These are phyloP conservation scores for Rotaria sp. DNA, from an alignment of 2,888 invertebrate species.

Conservation along the genomic window DNA sequence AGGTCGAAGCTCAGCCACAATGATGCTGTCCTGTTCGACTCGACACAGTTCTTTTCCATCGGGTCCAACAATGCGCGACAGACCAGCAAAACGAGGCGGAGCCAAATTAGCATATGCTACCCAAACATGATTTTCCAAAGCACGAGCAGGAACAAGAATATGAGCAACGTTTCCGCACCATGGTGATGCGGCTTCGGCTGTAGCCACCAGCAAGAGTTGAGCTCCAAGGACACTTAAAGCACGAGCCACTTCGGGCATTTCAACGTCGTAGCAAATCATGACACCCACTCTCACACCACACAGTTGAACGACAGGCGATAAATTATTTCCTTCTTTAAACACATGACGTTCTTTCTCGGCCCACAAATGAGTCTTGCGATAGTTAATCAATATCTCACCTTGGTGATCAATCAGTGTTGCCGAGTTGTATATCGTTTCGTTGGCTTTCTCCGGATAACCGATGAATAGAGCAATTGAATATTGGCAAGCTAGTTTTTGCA, in stretches of 20 bases:
- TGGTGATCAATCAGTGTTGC: not conserved
- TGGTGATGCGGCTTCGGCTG: not conserved
- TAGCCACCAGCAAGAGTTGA: not conserved
- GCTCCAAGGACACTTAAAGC: not conserved
- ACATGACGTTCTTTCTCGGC: not conserved
- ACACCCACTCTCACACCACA: not conserved
- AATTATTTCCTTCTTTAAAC: not conserved
- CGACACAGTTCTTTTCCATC: not conserved
- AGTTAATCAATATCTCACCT: not conserved
- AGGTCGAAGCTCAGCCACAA: not conserved
- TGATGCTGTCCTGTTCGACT: not conserved
- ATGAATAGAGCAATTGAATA: not conserved
- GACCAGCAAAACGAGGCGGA: not conserved
- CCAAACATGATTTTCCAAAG: constrained; percentile 1
- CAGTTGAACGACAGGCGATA: not conserved
- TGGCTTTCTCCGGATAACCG: not conserved
- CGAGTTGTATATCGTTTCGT: not conserved
- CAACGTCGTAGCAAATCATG: not conserved
- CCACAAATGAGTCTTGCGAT: not conserved
- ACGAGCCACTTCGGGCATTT: not conserved
- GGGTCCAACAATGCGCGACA: not conserved
- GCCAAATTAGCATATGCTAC: not conserved
- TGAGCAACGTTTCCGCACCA: not conserved
- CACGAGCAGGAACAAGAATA: not conserved
- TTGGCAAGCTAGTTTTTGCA: not conserved